A percentile compares a stretch with the other conserved stretches of the same genome.
phyloP scores from a whole-genome alignment of 2,888 invertebrate species.

The Melitaea athalia region DNA sequence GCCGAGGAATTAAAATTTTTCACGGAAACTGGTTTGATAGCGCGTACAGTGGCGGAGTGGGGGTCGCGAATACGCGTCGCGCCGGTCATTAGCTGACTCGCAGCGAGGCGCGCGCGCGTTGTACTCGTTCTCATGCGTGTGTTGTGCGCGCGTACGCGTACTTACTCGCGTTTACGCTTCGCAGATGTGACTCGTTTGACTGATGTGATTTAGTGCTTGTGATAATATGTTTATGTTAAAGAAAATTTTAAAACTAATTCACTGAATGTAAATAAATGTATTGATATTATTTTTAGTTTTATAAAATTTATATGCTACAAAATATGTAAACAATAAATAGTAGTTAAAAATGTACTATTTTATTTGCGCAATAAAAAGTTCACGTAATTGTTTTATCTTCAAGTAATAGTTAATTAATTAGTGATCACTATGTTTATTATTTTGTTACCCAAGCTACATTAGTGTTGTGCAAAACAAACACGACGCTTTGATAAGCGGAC shows the following conservation, averaged over 20 bases:
- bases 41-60: conserved; percentile 75
- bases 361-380: not conserved
- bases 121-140: conserved; percentile 44
- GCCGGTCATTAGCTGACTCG: conserved; percentile 78
- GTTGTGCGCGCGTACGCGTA: conserved; percentile 43
- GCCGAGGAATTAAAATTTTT: conserved; percentile 77
- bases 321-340: not conserved
- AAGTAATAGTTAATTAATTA: conserved; percentile 58
- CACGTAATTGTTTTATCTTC: conserved; percentile 4
- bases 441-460: conserved; percentile 55
- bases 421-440: conserved; percentile 60
- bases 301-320: not conserved
- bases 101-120: conserved; percentile 74
- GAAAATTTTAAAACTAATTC: not conserved
- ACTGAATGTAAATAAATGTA: conserved; percentile 7
- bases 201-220: conserved; percentile 48
- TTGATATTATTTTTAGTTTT: not conserved
- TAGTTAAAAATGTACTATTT: not conserved
- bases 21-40: conserved; percentile 82
- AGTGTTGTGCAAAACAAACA: conserved; percentile 76
- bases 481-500: conserved; percentile 58
- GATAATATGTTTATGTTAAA: conserved; percentile 27
- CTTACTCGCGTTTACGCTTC: conserved; percentile 35
- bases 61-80: conserved; percentile 78
- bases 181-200: conserved; percentile 10